Base-by-base conservation (phyloP, 2,888 invertebrate species). In the Podotricha telesiphe region DNA sequence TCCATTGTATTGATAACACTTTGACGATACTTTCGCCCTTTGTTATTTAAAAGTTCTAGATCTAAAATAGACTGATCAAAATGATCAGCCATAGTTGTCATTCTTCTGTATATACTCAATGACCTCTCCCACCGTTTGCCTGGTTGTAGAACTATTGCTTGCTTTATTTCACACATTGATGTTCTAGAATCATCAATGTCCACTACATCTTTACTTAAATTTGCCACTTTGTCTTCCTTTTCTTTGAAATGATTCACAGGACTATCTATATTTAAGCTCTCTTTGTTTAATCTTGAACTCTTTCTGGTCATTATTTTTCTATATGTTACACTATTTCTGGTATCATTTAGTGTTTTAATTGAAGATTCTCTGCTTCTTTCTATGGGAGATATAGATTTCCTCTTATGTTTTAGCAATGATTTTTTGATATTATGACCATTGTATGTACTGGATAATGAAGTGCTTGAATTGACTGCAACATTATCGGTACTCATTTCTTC, bases 121-220 rank as follows among this genome's bases (percentile, higher is more conserved):
- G 95, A 95, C 78, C 95, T 93, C 61, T 95, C 94, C 95, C 95
- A 96, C 79, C 94, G 92, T 80, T 95, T 96, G 0, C 96, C 96
- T 13, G 95, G 94, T 75, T 94, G 94, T 2, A 96, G 82, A 13
- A 93, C 85, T 74, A 95, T 87, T 2, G 75, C 78, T 59, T 81
- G 82, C 76, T 85, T 88, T 22, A 69, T n/a, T 34, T 84, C 83
- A 63, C 73, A 73, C 42, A 69, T 74, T 42, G 68, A 72, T 8
- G 40, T 48, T 45, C 73, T 74, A 66, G 22, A 45, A 59, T 71
- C 74, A 56, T 68, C 75, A 6, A 42, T 67, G 66, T 45, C 62
- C 63, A 37, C 67, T 65, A 2, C 22, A 45, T 59, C 11, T 28
- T 59, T 28, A 59, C 22, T 45, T 1, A 22, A 13, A 22, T 59